A percentile compares a stretch with the other conserved stretches of the same genome.
Evolutionary conservation across 1,140 invertebrate genomes (phyloP).

Genomic region (Euschistus heros): DNA sequence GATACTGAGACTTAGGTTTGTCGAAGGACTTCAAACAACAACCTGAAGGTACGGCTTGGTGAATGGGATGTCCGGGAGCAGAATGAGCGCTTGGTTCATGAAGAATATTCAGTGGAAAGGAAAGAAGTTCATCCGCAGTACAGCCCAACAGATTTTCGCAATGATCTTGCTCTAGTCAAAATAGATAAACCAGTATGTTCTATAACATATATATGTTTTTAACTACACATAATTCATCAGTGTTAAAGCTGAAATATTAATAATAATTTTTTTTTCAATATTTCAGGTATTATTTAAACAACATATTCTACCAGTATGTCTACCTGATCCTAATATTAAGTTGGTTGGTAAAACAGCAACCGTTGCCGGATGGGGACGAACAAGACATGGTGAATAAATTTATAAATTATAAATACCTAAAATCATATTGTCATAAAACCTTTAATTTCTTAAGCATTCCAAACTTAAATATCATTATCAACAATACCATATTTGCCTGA

Average conservation of each 20-base stretch:
- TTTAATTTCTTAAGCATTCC: neutral
- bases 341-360: constrained; percentile 73
- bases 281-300: constrained; percentile 55
- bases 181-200: constrained; percentile 54
- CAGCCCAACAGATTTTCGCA: constrained; percentile 76
- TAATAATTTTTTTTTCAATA: neutral
- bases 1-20: too few relatives aligned
- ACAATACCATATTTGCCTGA: neutral
- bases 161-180: constrained; percentile 78
- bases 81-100: constrained; percentile 68
- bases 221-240: too few relatives aligned
- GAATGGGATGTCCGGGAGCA: constrained; percentile 83
- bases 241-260: neutral
- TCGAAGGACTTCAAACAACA: constrained; percentile 62
- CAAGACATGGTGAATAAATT: constrained; percentile 54
- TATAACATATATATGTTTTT: too few relatives aligned
- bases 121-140: constrained; percentile 81
- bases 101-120: constrained; percentile 76
- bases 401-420: neutral
- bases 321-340: constrained; percentile 62
- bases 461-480: neutral
- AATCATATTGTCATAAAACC: neutral
- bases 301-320: constrained; percentile 77
- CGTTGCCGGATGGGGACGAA: constrained; percentile 82
- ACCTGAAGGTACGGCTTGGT: constrained; percentile 74